Base-by-base conservation (phyloP, 2,113 vertebrate species). In the Brachyhypopomus occidentalis region DNA sequence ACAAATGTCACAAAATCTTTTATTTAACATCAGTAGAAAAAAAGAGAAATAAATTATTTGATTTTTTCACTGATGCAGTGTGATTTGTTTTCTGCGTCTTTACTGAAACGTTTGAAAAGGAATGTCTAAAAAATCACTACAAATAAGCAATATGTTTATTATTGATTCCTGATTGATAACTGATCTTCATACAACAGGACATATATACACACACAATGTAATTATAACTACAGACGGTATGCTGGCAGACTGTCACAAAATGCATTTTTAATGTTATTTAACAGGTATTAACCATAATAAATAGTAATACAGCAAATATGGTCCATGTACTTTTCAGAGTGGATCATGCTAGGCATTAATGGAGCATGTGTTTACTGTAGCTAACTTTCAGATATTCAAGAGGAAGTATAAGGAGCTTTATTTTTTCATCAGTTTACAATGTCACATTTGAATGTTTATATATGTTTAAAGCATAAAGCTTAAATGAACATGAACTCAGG, bases 41-140 rank as follows among this genome's bases (percentile, higher is more conserved):
- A 90, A 85, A 91, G 88, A 89, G 88, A 90, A 91, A 91, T 91
- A 91, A 90, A 91, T 91, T 91, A 91, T 91, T 90, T 86, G 87
- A 89, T 89, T 91, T 89, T 90, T 91, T 92, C 91, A 88, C 88
- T 89, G 86, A 87, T 89, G 88, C 90, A 7, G 19, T 67, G 56
- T 66, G 16, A 60, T 52, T 52, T 52, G 9, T 52, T 52, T 52
- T 52, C 45, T 52, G 16, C 63, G 16, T 16, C 30, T 23, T 30
- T 59, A 55, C 25, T 75, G 27, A 48, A 75, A 12, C 12, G 14
- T 14, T 34, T 66, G 16, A 66, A 30, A 34, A 34, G 19, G 25
- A 66, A 30, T 38, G 19, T n/a, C 19, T 9, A 36, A 69, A 0
- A 66, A 66, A 12, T 30, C 62, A 27, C 20, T 17, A 20, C 22